These are phyloP conservation scores for Mesoclemmys tuberculata DNA, from an alignment of 2,113 vertebrate species.

Conservation along the genomic window DNA sequence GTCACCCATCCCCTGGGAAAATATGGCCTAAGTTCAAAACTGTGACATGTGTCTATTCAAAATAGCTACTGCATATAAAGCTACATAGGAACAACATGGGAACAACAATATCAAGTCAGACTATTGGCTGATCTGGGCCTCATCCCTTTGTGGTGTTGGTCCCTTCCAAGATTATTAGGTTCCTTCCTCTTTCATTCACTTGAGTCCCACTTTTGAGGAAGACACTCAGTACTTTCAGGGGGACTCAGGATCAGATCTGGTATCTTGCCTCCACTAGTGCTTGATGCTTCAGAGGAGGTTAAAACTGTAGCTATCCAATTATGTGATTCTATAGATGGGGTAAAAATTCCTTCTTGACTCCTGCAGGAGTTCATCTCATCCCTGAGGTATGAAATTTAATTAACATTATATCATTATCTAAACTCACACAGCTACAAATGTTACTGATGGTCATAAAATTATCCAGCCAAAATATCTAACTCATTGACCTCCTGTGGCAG, in stretches of 20 bases:
- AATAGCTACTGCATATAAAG: background rate
- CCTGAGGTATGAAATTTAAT: constrained; percentile 68
- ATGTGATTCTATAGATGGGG: constrained; percentile 27
- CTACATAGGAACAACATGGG: background rate
- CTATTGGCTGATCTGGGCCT: background rate
- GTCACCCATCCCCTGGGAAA: background rate
- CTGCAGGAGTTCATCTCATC: constrained; percentile 55
- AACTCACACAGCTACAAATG: constrained; percentile 63
- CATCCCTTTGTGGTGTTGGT: background rate
- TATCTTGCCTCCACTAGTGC: background rate
- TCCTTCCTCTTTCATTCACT: background rate
- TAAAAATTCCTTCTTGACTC: constrained; percentile 36
- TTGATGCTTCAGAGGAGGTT: background rate
- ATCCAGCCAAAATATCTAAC: constrained; percentile 66
- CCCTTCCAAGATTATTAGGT: background rate
- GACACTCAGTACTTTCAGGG: background rate
- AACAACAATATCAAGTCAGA: background rate
- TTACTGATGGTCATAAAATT: constrained; percentile 75
- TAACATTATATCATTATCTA: constrained; percentile 71
- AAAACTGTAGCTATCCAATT: constrained; percentile 22
- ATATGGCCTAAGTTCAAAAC: background rate
- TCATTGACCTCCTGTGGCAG: constrained; percentile 32
- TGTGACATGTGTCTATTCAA: background rate
- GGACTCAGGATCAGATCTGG: background rate
- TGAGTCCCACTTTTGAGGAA: background rate